Base-by-base conservation (phyloP, 1,140 invertebrate species). In the Pristionchus pacificus region DNA sequence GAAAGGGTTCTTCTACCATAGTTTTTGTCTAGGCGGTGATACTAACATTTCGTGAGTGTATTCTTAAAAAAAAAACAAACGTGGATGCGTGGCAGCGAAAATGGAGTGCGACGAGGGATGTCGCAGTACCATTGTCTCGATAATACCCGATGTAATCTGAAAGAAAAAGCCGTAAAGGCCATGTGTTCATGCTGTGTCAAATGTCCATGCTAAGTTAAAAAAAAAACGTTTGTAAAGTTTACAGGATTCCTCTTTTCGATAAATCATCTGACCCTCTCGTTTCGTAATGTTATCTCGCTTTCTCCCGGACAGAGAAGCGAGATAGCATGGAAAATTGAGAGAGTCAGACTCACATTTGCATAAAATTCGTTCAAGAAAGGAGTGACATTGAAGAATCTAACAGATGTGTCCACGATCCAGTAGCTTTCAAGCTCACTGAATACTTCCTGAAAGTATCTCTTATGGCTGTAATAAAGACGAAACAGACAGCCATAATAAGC, bases 341-440 rank as follows among this genome's bases (percentile, higher is more conserved):
- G n/a, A n/a, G n/a, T n/a, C n/a, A n/a, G n/a, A n/a, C n/a, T n/a
- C 19, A 49, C 38, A 49, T 49, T 49, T 49, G 6, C 6, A 49
- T 49, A 49, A 49, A 49, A 49, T 6, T 49, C 38, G 6, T 19
- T 19, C 19, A 19, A 27, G 57, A 66, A 66, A 38, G 38, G 15
- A 14, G 27, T 49, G 28, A n/a, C 19, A 15, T 66, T 49, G 57
- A 66, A 66, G 33, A 66, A 66, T 19, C 38, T 6, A 57, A 66
- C 57, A 1, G 65, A 66, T 55, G 65, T 55, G 29, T 66, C 65
- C 33, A 66, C 24, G 32, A 55, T 55, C 33, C 33, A 66, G 28
- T 55, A 66, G 19, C 32, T 55, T 19, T 33, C 25, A 0, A 38
- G 28, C 57, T 66, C 65, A 55, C 28, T 38, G 27, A 55, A 66